Evolutionary conservation across 2,797 vertebrate species (phyloP).

Genomic region (Pygocentrus nattereri): DNA sequence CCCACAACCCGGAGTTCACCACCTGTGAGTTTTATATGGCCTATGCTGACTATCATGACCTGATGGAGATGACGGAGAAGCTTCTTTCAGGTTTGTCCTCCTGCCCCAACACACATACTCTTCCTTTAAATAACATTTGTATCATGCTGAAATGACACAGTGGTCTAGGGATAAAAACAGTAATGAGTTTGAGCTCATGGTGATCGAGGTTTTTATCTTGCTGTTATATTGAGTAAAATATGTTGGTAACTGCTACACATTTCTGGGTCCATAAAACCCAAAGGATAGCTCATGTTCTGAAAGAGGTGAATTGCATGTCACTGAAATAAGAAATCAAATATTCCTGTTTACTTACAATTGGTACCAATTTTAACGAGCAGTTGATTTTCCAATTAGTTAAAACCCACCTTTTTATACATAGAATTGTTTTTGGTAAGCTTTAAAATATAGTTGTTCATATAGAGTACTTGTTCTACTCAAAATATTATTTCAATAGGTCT

Average conservation of each 20-base stretch:
- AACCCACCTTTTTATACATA: no score
- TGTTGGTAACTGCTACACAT: no score
- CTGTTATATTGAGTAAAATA: no score
- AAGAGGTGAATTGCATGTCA: not conserved
- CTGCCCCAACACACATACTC: not conserved
- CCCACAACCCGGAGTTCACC: conserved; percentile 98
- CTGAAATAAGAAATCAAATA: not conserved
- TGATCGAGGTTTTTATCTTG: not conserved
- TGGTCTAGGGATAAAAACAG: not conserved
- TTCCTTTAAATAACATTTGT: not conserved
- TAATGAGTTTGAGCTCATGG: no score
- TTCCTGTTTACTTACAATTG: not conserved
- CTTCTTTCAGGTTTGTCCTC: conserved; percentile 86
- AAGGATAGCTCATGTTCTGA: not conserved
- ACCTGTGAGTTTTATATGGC: conserved; percentile 99
- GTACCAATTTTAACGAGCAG: no score
- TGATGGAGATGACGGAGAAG: conserved; percentile 98
- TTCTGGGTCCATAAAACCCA: not conserved
- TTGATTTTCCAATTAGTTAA: not conserved
- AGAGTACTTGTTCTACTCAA: not conserved
- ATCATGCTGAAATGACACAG: not conserved
- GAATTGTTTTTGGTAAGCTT: not conserved
- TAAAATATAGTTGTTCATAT: no score
- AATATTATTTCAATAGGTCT: not conserved
- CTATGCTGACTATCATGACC: conserved; percentile 94